Evolutionary conservation across 2,113 vertebrate genomes (phyloP).

Genomic region (Prionailurus viverrinus): DNA sequence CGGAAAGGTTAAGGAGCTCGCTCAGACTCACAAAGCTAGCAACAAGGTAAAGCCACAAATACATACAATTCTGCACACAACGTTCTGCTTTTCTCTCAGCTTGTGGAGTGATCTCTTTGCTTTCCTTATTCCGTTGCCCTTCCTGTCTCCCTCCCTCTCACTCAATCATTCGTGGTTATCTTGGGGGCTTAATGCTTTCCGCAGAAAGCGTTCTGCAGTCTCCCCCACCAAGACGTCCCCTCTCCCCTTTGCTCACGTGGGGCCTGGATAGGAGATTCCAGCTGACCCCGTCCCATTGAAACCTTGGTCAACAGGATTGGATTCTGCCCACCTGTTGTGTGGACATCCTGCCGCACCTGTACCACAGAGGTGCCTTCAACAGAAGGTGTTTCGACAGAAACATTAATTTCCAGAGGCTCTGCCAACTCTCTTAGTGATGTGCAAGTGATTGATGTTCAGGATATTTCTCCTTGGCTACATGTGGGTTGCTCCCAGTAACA

Average conservation of each 20-base stretch:
- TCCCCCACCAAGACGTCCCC: not conserved
- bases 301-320: not conserved
- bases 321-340: slow-evolving; percentile 44
- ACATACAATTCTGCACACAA: not conserved
- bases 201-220: not conserved
- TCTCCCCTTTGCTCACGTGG: not conserved
- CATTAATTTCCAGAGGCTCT: not conserved
- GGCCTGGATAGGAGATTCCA: not conserved
- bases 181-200: not conserved
- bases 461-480: not conserved
- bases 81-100: not conserved
- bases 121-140: not conserved
- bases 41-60: not conserved
- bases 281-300: not conserved
- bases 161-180: not conserved
- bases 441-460: not conserved
- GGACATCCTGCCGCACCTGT: not conserved
- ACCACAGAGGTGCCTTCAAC: not conserved
- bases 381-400: not conserved
- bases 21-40: not conserved
- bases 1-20: not conserved
- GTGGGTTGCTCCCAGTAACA: not conserved
- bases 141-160: not conserved
- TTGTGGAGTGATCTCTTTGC: not conserved
- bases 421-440: not conserved